These are phyloP conservation scores for Agrochola lychnidis DNA, from an alignment of 2,888 invertebrate genomes.

Conservation along the genomic window DNA sequence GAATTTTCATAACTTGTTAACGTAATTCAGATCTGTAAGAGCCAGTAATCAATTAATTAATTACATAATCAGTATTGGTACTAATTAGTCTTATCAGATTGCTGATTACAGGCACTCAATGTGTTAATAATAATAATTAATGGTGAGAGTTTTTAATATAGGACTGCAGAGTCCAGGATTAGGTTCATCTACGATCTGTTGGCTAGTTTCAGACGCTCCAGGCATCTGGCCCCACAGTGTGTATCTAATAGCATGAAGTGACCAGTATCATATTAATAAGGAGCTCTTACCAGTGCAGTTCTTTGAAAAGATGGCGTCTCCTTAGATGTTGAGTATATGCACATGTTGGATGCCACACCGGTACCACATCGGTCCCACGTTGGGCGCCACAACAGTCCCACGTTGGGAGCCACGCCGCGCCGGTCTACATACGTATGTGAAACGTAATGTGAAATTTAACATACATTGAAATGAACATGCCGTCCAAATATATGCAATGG, in stretches of 20 bases:
- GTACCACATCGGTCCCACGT: neutral
- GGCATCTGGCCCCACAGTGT: constrained; percentile 94
- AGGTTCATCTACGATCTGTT: constrained; percentile 97
- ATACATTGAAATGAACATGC: too few relatives aligned
- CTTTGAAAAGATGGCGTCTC: neutral
- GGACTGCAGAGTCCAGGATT: neutral
- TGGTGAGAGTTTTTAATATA: neutral
- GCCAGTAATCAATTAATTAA: neutral
- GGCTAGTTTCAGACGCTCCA: constrained; percentile 96
- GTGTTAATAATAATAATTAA: neutral
- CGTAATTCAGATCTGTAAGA: neutral
- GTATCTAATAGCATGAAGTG: constrained; percentile 67
- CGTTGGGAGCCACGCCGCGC: neutral
- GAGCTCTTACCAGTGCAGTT: neutral
- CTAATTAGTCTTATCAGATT: constrained; percentile 12
- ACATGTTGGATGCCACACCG: too few relatives aligned
- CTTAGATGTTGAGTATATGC: neutral
- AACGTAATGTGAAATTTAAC: too few relatives aligned
- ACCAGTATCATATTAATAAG: neutral
- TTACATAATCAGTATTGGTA: neutral
- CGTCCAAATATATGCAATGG: too few relatives aligned
- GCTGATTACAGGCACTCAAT: neutral
- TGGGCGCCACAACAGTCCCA: neutral
- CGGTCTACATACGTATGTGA: too few relatives aligned
- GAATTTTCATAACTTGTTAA: neutral